Evolutionary conservation across 1,140 invertebrate species (phyloP).

Genomic region (Megalopta genalis): DNA sequence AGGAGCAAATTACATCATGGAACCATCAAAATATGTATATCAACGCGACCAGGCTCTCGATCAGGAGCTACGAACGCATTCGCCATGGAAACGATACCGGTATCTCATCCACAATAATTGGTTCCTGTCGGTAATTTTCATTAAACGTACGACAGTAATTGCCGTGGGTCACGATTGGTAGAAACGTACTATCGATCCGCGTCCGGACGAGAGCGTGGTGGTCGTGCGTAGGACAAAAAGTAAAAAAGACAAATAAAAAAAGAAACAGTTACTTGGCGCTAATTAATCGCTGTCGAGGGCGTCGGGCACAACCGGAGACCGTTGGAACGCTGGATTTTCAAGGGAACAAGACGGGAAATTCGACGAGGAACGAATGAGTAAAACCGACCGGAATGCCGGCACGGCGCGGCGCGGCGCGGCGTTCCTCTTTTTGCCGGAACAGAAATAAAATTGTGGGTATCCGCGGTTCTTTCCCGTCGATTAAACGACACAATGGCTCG

Average conservation of each 20-base stretch:
- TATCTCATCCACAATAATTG: conserved; percentile 7
- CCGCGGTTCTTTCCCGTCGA: conserved; percentile 19
- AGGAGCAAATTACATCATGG: background rate
- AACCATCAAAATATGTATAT: background rate
- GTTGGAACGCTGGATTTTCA: background rate
- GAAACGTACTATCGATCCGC: background rate
- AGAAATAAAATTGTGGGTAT: conserved; percentile 16
- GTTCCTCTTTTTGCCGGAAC: background rate
- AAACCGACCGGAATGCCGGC: background rate
- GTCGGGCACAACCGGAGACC: background rate
- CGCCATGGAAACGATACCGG: background rate
- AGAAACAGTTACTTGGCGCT: background rate
- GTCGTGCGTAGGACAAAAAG: too few species aligned
- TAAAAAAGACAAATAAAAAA: too few species aligned
- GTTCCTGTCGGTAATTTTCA: conserved; percentile 24
- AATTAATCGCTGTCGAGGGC: conserved; percentile 27
- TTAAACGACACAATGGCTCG: conserved; percentile 38
- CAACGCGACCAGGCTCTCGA: background rate
- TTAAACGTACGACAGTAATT: conserved; percentile 29
- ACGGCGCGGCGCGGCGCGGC: background rate
- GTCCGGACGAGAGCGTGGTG: background rate
- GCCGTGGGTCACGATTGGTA: background rate
- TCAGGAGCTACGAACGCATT: background rate
- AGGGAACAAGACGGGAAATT: background rate
- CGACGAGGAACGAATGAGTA: background rate